phyloP scores from a whole-genome alignment of 2,797 vertebrate species.

The Psittacula derbiana region DNA sequence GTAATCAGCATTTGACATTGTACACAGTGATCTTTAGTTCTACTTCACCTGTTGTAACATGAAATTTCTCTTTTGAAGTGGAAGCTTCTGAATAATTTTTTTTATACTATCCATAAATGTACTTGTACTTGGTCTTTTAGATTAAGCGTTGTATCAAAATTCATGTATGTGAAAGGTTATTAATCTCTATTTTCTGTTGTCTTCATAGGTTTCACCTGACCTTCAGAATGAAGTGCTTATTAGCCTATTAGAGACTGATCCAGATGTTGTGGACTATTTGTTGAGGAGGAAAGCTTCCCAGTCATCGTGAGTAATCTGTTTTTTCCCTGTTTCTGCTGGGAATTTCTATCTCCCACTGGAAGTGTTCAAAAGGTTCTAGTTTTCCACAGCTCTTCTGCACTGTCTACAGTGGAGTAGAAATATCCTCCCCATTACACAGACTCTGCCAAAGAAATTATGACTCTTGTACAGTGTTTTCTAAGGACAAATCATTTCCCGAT shows the following conservation, averaged over 20 bases:
- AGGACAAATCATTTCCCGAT: slow-evolving; percentile 8
- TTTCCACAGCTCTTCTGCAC: slow-evolving; percentile 48
- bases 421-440: not conserved
- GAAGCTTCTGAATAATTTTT: not conserved
- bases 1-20: not conserved
- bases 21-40: not conserved
- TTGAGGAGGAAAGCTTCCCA: slow-evolving; percentile 93
- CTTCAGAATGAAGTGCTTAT: slow-evolving; percentile 96
- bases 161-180: not conserved
- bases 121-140: not conserved
- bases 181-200: not conserved
- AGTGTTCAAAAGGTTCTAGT: slow-evolving; percentile 48
- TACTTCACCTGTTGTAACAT: not conserved
- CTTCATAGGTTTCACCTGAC: slow-evolving; percentile 88
- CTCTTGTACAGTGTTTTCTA: slow-evolving; percentile 41
- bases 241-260: slow-evolving; percentile 91
- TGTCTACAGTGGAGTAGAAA: slow-evolving; percentile 18
- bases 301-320: slow-evolving; percentile 83
- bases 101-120: not conserved
- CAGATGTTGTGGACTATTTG: slow-evolving; percentile 95
- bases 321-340: slow-evolving; percentile 17
- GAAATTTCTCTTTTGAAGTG: not conserved
- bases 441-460: slow-evolving; percentile 59
- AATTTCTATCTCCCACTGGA: slow-evolving; percentile 56
- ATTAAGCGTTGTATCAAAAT: not conserved